Conservation (phyloP, 2,797 vertebrate genomes). For the Epinephelus awoara region DNA sequence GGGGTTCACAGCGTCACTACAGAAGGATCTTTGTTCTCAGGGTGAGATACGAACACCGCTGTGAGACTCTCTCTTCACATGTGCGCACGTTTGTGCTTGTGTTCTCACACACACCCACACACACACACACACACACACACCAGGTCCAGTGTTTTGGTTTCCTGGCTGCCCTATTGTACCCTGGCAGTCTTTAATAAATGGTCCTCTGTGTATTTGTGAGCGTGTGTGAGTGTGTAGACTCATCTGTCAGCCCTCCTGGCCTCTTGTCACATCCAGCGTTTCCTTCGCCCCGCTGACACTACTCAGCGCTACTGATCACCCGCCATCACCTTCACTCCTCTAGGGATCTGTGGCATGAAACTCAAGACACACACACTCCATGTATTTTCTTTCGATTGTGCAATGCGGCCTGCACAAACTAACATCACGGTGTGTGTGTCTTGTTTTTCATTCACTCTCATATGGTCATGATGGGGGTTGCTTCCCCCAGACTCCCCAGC, state of each 20-base stretch:
- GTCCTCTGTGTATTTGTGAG: constrained; percentile 80
- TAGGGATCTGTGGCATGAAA: constrained; percentile 60
- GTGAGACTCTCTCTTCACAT: constrained; percentile 66
- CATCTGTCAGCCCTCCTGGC: constrained; percentile 76
- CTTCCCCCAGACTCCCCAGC: constrained; percentile 61
- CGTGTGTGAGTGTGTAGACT: constrained; percentile 66
- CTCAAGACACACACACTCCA: constrained; percentile 20
- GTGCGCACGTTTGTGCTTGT: constrained; percentile 47
- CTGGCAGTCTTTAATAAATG: constrained; percentile 83
- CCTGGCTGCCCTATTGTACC: constrained; percentile 80
- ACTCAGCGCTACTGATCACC: constrained; percentile 82
- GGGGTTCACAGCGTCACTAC: constrained; percentile 72
- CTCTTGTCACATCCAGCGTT: constrained; percentile 80
- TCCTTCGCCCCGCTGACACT: constrained; percentile 77
- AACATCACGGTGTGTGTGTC: constrained; percentile 30
- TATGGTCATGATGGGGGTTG: constrained; percentile 64
- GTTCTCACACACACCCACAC: constrained; percentile 35
- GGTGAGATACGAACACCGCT: constrained; percentile 71
- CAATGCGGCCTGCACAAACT: constrained; percentile 19
- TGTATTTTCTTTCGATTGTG: constrained; percentile 21
- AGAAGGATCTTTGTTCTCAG: constrained; percentile 82
- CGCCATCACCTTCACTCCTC: constrained; percentile 77
- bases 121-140: constrained; percentile 61
- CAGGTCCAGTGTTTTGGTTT: constrained; percentile 82
- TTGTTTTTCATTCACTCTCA: constrained; percentile 55